Base-by-base conservation (phyloP, 2,797 vertebrate species). In the Crenichthys baileyi region DNA sequence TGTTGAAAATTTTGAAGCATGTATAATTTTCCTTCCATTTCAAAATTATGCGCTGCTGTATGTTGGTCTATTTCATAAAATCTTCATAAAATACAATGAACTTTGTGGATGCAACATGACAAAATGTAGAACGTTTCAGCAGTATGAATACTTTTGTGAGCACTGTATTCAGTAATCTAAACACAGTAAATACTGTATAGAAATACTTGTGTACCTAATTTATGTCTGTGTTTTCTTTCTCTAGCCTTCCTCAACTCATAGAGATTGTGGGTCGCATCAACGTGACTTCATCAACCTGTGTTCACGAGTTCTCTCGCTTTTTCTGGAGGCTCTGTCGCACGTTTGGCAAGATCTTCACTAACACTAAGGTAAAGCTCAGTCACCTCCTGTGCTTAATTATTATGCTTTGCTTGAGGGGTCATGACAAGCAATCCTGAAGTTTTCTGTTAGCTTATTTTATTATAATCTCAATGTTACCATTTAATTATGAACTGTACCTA, bases 291-390 rank as follows among this genome's bases (percentile, higher is more conserved):
- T 96, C 97, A 53, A 97, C 98, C 65, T 99, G 97, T 70, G 98
- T 99, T 72, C 98, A 99, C 74, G 98, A 99, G 92, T 99, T 99
- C 90, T 99, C 98, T 74, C 97, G 97, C 87, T 99, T 99, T 95
- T 99, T 99, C 95, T 99, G 98, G 98, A 96, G 98, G 81, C 95
- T 99, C 81, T 99, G 98, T 94, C 96, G 98, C 88, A 99, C 98
- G 1, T 99, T 99, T 81, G 98, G 98, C 83, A 99, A 99, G 93
- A 98, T 99, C 89, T 99, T 99, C 93, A 99, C 98, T 29, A 99
- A 99, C 95, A 97, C 98, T 90, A 95, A 95, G 93, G 92, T 93
- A 85, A 77, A 74, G 22, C 26, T 39, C n/a, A 3, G 3, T 16
- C 26, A 50, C 4, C 2, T 9, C 0, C 36, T 11, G 22, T 56